Evolutionary conservation across 2,113 vertebrate genomes (phyloP).

Genomic region (Falco punctatus): DNA sequence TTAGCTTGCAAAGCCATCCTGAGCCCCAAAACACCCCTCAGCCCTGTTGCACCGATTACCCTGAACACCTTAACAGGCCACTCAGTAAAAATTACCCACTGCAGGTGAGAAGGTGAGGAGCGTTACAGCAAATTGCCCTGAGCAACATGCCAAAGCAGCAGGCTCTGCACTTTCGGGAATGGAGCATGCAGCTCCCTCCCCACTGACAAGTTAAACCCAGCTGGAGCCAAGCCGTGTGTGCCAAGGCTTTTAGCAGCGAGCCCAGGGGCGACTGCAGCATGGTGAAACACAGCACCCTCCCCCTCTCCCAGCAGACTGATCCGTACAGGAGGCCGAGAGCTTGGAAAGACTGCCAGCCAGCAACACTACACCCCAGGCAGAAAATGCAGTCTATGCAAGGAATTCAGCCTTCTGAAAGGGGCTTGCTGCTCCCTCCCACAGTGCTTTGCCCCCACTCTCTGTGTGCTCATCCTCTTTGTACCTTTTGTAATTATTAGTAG

Average conservation of each 20-base stretch:
- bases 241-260: conserved; percentile 15
- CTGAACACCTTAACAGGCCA: not conserved
- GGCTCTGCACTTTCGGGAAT: not conserved
- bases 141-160: not conserved
- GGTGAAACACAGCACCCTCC: conserved; percentile 13
- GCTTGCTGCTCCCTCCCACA: conserved; percentile 41
- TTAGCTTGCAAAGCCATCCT: conserved; percentile 2
- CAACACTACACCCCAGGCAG: conserved; percentile 68
- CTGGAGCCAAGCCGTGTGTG: conserved; percentile 20
- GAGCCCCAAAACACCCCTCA: not conserved
- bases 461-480: not conserved
- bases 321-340: not conserved
- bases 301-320: conserved; percentile 19
- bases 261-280: not conserved
- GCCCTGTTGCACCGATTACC: not conserved
- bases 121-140: not conserved
- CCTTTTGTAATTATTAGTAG: not conserved
- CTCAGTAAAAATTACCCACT: conserved; percentile 1
- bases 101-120: conserved; percentile 30
- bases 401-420: conserved; percentile 41
- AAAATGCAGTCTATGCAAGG: conserved; percentile 61
- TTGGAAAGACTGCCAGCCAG: conserved; percentile 56
- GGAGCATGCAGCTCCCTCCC: not conserved
- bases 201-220: not conserved
- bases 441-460: not conserved